A percentile compares a stretch with the other conserved stretches of the same genome.
Conservation (phyloP, 2,113 vertebrate genomes). For the Phycodurus eques region DNA sequence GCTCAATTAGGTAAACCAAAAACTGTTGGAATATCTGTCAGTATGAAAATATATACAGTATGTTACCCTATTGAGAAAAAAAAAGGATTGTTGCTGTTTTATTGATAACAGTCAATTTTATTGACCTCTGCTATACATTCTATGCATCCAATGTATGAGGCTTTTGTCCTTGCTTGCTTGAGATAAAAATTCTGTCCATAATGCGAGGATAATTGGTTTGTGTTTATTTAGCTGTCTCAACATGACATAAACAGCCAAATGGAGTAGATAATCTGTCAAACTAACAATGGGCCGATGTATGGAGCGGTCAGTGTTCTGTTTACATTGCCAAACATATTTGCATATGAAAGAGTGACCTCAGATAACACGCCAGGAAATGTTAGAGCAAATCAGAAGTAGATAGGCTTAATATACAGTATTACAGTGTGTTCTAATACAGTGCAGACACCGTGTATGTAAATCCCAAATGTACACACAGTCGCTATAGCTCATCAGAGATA, state of each 20-base stretch:
- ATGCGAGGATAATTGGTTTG: constrained; percentile 64
- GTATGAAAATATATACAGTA: not conserved
- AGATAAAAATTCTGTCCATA: constrained; percentile 59
- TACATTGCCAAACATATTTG: constrained; percentile 59
- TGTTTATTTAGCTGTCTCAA: constrained; percentile 50
- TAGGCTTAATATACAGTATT: constrained; percentile 45
- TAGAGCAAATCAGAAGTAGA: constrained; percentile 54
- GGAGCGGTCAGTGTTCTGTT: constrained; percentile 49
- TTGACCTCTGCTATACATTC: not conserved
- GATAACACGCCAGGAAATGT: constrained; percentile 64
- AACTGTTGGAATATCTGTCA: no score
- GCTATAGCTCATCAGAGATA: constrained; percentile 33
- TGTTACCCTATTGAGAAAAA: not conserved
- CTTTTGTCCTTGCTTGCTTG: constrained; percentile 56
- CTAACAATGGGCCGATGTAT: constrained; percentile 31
- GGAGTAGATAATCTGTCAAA: constrained; percentile 58
- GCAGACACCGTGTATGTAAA: constrained; percentile 22
- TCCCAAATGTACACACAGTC: constrained; percentile 25
- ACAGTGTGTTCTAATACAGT: constrained; percentile 32
- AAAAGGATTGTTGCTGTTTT: not conserved
- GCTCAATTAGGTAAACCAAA: no score
- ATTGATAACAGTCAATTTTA: not conserved
- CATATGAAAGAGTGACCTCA: constrained; percentile 63
- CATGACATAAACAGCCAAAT: constrained; percentile 55
- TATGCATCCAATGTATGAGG: constrained; percentile 13